Base-by-base conservation (phyloP, 2,113 vertebrate species). In the Bostrychus sinensis region DNA sequence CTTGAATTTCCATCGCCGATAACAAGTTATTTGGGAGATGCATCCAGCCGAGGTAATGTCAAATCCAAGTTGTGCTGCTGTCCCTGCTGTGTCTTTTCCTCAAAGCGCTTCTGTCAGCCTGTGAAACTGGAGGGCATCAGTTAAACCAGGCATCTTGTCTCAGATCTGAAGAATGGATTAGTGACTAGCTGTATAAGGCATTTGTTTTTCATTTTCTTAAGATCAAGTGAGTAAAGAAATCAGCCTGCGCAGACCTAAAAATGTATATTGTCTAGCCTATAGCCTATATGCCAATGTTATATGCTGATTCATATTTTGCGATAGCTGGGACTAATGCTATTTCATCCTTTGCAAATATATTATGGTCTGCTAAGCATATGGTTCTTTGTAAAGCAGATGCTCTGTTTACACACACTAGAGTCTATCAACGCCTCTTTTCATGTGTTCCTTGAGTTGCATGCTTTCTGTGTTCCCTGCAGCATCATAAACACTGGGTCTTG, bases 121-220 rank as follows among this genome's bases (percentile, higher is more conserved):
- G 16, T 39, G 34, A 62, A 56, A 70, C 71, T 64, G 14, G 54
- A 56, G 68, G n/a, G 32, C 68, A 41, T 60, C 53, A 54, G 28
- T n/a, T n/a, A n/a, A 51, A 41, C 17, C 70, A 3, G n/a, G 39
- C 26, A 39, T 64, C 56, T 84, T 69, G 76, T 78, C 83, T 28
- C 32, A 75, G 19, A 76, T 83, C 65, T 61, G 51, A 71, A 64
- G 70, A 65, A 56, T 14, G 43, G 30, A 69, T 71, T 63, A 53
- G 22, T 25, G 22, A 55, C 50, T 25, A 64, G 3, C 36, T 63
- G 56, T 43, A 26, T 32, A 7, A 42, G 36, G 59, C 45, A 46
- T 56, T 80, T 72, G 53, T 65, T 78, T 45, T 81, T 68, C 28
- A 69, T 65, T 75, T 68, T 53, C 55, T 41, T 30, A 42, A 76